Evolutionary conservation across 2,888 invertebrate genomes (phyloP).

Genomic region (Dynastes maya): DNA sequence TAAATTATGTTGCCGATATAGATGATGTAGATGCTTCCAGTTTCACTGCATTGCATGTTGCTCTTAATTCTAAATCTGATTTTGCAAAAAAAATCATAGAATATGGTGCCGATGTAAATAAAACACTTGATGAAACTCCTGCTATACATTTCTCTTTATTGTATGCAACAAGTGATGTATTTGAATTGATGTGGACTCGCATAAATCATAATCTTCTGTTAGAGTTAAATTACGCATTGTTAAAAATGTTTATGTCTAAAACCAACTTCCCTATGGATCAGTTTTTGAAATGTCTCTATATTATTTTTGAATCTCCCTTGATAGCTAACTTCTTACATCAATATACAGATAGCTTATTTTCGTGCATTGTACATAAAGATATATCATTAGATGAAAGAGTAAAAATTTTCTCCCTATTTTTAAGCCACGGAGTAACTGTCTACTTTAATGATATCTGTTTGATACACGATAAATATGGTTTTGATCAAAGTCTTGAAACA

Average conservation of each 20-base stretch:
- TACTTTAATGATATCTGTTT: conserved; percentile 39
- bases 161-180: conserved; percentile 24
- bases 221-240: conserved; percentile 16
- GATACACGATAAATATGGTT: conserved; percentile 31
- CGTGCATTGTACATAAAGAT: conserved; percentile 15
- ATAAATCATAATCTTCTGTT: conserved; percentile 6
- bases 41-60: conserved; percentile 27
- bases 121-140: conserved; percentile 1
- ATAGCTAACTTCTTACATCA: conserved; percentile 15
- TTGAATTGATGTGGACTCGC: conserved; percentile 21
- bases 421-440: conserved; percentile 30
- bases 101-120: conserved; percentile 25
- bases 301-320: conserved; percentile 32
- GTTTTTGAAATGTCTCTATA: conserved; percentile 31
- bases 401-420: conserved; percentile 26
- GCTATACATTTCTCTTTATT: conserved; percentile 20
- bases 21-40: conserved; percentile 32
- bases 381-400: conserved; percentile 9
- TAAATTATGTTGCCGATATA: conserved; percentile 26
- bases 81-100: conserved; percentile 21
- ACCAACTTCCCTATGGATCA: conserved; percentile 17
- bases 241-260: conserved; percentile 7
- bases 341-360: conserved; percentile 28
- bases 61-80: conserved; percentile 28
- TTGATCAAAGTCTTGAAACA: conserved; percentile 32